Evolutionary conservation across 2,888 invertebrate species (phyloP), one percentile per base, ranked within the genome.

Genomic region (Biston betularia): DNA sequence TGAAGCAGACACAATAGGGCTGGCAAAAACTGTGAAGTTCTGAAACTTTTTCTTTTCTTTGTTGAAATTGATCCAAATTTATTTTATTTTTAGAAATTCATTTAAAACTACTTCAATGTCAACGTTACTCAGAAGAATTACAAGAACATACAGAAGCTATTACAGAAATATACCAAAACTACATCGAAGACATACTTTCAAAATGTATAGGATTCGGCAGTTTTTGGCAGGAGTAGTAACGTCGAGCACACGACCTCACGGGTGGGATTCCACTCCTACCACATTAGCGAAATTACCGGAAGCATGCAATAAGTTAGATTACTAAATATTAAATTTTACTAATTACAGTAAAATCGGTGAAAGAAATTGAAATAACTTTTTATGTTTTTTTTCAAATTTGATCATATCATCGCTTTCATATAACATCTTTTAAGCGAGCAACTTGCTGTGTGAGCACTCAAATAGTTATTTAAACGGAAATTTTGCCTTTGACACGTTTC

Each of bases 401-500:
- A 14, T 44, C 4, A 14, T 45, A 33, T n/a, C 5, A 42, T 44
- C 40, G 11, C 24, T 2, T 40, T 42, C 24, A 24, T 24, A 14
- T 38, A 24, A 24, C 3, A 53, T 54, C 45, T 55, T 45, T 55
- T 45, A 6, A 55, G 44, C 55, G 45, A 55, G 48, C 14, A 35
- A 48, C 46, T 57, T 38, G 46, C 62, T 55, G 42, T 15, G 44
- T 49, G 42, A 9, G 55, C 40, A 56, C 53, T 45, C 46, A 38
- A 46, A 62, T 40, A 48, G 61, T 54, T 54, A 56, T 56, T 49
- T 34, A 49, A 63, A 55, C 42, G 14, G 42, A 56, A 42, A 63
- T 56, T 49, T 48, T 38, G 46, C 63, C 55, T 63, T 63, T 63
- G 63, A 63, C 63, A 42, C 54, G 35, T 63, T 63, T 63, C 55